Evolutionary conservation across 1,140 invertebrate species (phyloP).

Genomic region (Ceratosolen fusciceps): DNA sequence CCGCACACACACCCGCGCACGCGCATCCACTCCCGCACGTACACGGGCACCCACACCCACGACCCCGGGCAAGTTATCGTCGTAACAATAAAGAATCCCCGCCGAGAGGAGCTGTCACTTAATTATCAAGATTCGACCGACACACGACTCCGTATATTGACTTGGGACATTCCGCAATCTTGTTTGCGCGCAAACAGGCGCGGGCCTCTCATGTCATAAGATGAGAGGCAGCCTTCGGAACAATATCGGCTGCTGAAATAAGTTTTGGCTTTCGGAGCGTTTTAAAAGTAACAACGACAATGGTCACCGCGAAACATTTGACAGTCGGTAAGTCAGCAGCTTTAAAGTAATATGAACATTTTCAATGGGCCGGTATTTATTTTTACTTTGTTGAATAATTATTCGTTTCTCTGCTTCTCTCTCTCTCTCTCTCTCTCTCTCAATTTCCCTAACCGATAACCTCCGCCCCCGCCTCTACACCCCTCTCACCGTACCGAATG

Average conservation of each 20-base stretch:
- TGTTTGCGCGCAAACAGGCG: neutral
- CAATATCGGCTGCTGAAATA: too few species aligned
- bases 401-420: too few species aligned
- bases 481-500: neutral
- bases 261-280: neutral
- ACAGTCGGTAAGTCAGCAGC: slow-evolving; percentile 33
- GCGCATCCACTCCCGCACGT: too few species aligned
- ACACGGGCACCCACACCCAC: too few species aligned
- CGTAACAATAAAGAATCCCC: slow-evolving; percentile 15
- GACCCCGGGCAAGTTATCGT: too few species aligned
- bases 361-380: neutral
- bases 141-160: neutral
- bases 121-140: neutral
- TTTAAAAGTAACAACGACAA: slow-evolving; percentile 6
- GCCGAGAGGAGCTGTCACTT: neutral
- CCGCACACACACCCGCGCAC: neutral
- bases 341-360: neutral
- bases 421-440: too few species aligned
- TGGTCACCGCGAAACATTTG: slow-evolving; percentile 44
- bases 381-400: neutral
- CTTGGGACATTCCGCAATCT: slow-evolving; percentile 1
- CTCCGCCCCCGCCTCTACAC: too few species aligned
- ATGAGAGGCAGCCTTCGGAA: too few species aligned
- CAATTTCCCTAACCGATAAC: too few species aligned
- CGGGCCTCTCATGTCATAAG: too few species aligned